These are phyloP conservation scores for Euleptes europaea DNA, from an alignment of 2,113 vertebrate genomes.

Conservation along the genomic window DNA sequence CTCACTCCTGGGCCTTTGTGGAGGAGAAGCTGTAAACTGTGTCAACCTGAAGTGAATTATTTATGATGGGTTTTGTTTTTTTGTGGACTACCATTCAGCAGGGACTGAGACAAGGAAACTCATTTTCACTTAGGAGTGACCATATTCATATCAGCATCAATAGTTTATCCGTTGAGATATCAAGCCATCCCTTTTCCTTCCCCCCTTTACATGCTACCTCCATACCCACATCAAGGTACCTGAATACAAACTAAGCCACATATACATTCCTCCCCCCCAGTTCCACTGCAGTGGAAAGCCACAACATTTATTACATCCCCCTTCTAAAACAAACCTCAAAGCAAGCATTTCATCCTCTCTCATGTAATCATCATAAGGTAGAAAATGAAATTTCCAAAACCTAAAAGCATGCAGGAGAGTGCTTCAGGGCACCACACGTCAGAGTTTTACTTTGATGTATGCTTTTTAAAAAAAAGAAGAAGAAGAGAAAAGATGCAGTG, in stretches of 20 bases:
- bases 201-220: slow-evolving; percentile 31
- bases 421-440: slow-evolving; percentile 70
- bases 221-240: slow-evolving; percentile 29
- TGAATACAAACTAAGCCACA: slow-evolving; percentile 53
- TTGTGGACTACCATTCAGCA: slow-evolving; percentile 26
- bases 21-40: slow-evolving; percentile 35
- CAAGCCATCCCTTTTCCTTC: slow-evolving; percentile 19
- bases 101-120: slow-evolving; percentile 32
- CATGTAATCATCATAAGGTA: slow-evolving; percentile 75
- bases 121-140: slow-evolving; percentile 44
- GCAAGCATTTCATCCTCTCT: slow-evolving; percentile 73
- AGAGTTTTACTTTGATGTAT: slow-evolving; percentile 75
- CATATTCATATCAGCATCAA: slow-evolving; percentile 37
- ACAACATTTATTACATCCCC: slow-evolving; percentile 71
- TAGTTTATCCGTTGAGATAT: slow-evolving; percentile 44
- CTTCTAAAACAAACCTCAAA: slow-evolving; percentile 77
- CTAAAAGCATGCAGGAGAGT: slow-evolving; percentile 78
- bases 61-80: not conserved
- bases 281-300: slow-evolving; percentile 70
- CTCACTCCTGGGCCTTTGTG: slow-evolving; percentile 33
- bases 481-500: slow-evolving; percentile 28
- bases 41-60: slow-evolving; percentile 21
- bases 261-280: slow-evolving; percentile 21
- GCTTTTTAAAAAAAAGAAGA: slow-evolving; percentile 25
- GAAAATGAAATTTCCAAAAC: slow-evolving; percentile 79